Evolutionary conservation across 2,113 vertebrate genomes (phyloP).

Genomic region (Carollia perspicillata): DNA sequence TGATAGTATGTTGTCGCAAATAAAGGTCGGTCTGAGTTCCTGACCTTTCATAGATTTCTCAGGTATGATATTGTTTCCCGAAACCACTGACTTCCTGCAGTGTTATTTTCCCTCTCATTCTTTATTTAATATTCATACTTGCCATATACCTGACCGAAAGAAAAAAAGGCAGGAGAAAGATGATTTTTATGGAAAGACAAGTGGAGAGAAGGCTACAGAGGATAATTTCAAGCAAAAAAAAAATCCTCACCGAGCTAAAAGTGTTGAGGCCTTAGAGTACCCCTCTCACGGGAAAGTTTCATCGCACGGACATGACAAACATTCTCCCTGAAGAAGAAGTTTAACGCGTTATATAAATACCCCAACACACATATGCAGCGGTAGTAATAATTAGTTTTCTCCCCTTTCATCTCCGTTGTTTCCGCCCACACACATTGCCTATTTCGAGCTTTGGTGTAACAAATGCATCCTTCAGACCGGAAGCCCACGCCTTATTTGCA

Average conservation of each 20-base stretch:
- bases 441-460: conserved; percentile 52
- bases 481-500: conserved; percentile 47
- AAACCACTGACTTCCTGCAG: not conserved
- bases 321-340: conserved; percentile 5
- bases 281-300: not conserved
- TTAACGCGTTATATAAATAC: conserved; percentile 56
- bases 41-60: not conserved
- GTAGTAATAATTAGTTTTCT: conserved; percentile 53
- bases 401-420: conserved; percentile 63
- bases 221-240: not conserved
- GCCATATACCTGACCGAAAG: not conserved
- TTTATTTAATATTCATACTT: not conserved
- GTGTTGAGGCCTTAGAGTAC: not conserved
- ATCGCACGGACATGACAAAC: not conserved
- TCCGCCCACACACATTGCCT: conserved; percentile 57
- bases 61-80: not conserved
- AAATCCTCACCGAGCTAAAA: not conserved
- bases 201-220: not conserved
- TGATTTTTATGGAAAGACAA: not conserved
- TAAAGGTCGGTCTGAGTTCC: not conserved
- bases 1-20: not conserved
- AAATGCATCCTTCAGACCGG: conserved; percentile 55
- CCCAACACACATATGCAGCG: not conserved
- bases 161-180: not conserved
- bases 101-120: not conserved